Conservation (phyloP, 2,113 vertebrate species). For the Argyrosomus japonicus region DNA sequence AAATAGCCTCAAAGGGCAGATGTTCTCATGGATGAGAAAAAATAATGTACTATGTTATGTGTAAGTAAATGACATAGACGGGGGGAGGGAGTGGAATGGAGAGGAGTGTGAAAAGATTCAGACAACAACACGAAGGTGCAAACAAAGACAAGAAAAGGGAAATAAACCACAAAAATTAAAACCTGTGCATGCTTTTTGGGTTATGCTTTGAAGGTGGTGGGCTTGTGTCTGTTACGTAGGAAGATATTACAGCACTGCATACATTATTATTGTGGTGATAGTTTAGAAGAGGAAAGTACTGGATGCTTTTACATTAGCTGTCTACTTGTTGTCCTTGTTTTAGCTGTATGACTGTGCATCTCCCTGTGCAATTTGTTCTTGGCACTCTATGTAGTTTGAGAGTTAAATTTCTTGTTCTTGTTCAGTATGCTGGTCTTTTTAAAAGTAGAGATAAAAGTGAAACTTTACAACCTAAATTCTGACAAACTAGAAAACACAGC, state of each 20-base stretch:
- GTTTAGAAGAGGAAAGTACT: neutral
- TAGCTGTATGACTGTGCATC: neutral
- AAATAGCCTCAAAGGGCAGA: conserved; percentile 5
- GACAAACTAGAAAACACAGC: neutral
- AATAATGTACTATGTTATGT: neutral
- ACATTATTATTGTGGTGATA: neutral
- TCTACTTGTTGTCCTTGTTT: neutral
- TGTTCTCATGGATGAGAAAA: neutral
- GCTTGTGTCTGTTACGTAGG: neutral
- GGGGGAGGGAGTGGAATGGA: conserved; percentile 4
- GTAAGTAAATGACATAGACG: conserved; percentile 9
- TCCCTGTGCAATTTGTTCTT: neutral
- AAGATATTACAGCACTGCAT: neutral
- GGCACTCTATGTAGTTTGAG: neutral
- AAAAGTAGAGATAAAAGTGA: neutral
- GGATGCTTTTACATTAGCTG: neutral
- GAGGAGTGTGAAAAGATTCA: conserved; percentile 3
- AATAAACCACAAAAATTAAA: neutral
- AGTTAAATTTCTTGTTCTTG: neutral
- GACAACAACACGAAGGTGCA: neutral
- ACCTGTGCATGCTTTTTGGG: neutral
- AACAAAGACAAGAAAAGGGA: neutral
- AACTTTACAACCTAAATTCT: neutral
- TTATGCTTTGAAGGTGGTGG: neutral
- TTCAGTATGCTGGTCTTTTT: neutral